A percentile compares a stretch with the other conserved stretches of the same genome.
phyloP scores from a whole-genome alignment of 2,888 invertebrate genomes.

The Nymphalis polychloros region DNA sequence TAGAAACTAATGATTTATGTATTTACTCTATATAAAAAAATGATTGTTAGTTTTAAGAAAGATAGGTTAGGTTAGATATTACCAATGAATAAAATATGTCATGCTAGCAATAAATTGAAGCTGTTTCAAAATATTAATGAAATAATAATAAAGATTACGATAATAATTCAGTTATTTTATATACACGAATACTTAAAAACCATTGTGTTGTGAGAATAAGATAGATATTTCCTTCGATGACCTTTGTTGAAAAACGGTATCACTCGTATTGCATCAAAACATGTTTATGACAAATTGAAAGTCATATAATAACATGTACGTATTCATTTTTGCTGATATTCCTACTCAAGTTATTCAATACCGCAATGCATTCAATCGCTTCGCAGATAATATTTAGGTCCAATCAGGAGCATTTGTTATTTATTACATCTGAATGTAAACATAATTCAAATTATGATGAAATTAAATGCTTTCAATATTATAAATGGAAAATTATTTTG shows the following conservation, averaged over 20 bases:
- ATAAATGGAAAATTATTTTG: too few species aligned
- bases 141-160: too few species aligned
- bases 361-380: constrained; percentile 11
- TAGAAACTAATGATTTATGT: too few species aligned
- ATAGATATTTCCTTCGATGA: constrained; percentile 7
- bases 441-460: too few species aligned
- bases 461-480: too few species aligned
- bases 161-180: too few species aligned
- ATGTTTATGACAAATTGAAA: background rate
- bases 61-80: too few species aligned
- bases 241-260: background rate
- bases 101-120: too few species aligned
- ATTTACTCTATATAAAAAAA: too few species aligned
- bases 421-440: background rate
- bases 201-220: background rate
- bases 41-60: too few species aligned
- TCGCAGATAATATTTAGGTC: background rate
- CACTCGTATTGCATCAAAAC: background rate
- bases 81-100: too few species aligned
- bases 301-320: background rate
- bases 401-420: background rate
- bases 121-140: too few species aligned
- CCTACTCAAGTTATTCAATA: background rate
- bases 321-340: background rate
- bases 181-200: background rate